Evolutionary conservation across 92 coral and sea anemone genomes (phyloP).

Genomic region (Anthopleura xanthogrammica): DNA sequence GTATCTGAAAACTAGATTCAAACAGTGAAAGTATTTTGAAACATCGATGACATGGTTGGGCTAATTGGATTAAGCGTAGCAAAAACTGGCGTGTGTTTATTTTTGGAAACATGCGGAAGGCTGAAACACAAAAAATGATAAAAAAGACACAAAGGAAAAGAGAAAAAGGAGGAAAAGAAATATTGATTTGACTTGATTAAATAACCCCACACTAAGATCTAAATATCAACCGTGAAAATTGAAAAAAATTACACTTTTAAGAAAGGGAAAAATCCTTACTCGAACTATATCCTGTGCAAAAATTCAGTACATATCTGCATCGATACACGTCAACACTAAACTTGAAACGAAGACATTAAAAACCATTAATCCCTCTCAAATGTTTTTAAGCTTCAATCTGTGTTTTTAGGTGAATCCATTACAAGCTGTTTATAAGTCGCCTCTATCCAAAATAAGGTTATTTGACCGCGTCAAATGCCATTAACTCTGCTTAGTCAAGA

Average conservation of each 20-base stretch:
- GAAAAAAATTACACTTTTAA: neutral
- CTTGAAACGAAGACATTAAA: neutral
- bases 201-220: neutral
- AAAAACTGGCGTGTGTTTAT: neutral
- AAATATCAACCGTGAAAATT: neutral
- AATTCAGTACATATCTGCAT: neutral
- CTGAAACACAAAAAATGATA: neutral
- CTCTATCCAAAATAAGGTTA: constrained; percentile 6
- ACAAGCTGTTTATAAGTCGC: neutral
- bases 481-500: constrained; percentile 1
- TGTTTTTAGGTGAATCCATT: constrained; percentile 6
- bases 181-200: neutral
- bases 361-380: constrained; percentile 11
- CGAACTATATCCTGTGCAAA: neutral
- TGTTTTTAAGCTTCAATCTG: neutral
- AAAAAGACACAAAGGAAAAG: neutral
- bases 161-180: neutral
- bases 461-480: neutral
- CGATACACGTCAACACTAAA: constrained; percentile 1
- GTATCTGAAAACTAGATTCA: constrained; percentile 2
- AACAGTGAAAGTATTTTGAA: constrained; percentile 22
- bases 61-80: constrained; percentile 7
- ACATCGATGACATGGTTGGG: neutral
- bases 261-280: neutral
- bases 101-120: constrained; percentile 5